Percentiles rank a stretch among this genome's conserved stretches.
These are phyloP conservation scores for Ivindomyrus marchei DNA, from an alignment of 2,113 vertebrate species.

Conservation along the genomic window DNA sequence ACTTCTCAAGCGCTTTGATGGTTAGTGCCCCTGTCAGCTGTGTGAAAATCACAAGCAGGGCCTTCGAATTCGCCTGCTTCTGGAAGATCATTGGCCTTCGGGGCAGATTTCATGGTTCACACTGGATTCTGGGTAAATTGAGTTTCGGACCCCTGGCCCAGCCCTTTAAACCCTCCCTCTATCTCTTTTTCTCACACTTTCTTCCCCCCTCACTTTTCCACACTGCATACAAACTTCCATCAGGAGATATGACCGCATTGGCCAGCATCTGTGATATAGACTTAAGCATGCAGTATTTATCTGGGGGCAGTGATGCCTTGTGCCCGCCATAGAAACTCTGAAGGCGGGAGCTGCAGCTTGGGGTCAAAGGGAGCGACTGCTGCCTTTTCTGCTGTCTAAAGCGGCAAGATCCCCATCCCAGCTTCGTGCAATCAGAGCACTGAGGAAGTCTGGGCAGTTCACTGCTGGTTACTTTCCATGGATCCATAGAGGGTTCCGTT, in stretches of 20 bases:
- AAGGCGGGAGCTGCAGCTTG: background rate
- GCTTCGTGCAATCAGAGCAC: background rate
- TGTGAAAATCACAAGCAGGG: background rate
- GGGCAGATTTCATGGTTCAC: constrained; percentile 3
- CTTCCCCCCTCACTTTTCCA: background rate
- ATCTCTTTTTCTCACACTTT: background rate
- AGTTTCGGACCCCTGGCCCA: constrained; percentile 11
- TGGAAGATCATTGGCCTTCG: background rate
- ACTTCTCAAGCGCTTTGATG: background rate
- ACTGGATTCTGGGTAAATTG: background rate
- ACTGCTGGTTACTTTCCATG: background rate
- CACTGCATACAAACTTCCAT: background rate
- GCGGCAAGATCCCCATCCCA: background rate
- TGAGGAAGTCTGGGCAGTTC: background rate
- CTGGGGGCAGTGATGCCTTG: background rate
- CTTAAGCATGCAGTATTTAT: background rate
- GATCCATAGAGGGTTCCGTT: too few relatives aligned
- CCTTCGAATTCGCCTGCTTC: background rate
- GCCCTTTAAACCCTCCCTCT: constrained; percentile 2
- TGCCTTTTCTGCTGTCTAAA: background rate
- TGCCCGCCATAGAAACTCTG: background rate
- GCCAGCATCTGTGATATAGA: background rate
- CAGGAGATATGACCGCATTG: background rate
- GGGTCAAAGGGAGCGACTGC: background rate
- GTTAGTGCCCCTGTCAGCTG: background rate